These are phyloP conservation scores for Naja naja DNA, from an alignment of 2,113 vertebrate genomes.

Conservation along the genomic window DNA sequence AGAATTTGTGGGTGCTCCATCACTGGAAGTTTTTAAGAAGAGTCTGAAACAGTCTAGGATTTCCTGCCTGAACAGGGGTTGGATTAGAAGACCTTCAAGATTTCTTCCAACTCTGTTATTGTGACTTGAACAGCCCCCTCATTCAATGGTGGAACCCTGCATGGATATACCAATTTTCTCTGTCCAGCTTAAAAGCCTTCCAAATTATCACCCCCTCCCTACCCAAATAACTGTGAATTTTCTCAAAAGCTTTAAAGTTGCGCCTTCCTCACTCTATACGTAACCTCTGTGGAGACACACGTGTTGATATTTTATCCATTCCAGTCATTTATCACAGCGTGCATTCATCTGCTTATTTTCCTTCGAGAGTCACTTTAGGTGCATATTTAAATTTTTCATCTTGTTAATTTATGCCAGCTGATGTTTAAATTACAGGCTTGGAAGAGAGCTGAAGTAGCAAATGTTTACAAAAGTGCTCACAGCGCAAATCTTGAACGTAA, in stretches of 20 bases:
- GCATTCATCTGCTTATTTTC: conserved; percentile 50
- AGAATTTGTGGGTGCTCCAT: background rate
- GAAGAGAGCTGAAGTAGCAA: conserved; percentile 57
- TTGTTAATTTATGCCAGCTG: conserved; percentile 66
- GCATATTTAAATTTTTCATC: conserved; percentile 53
- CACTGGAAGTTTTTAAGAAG: background rate
- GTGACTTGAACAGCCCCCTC: conserved; percentile 45
- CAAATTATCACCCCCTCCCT: background rate
- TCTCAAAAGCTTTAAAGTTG: conserved; percentile 45
- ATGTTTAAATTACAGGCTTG: conserved; percentile 60
- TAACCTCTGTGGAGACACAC: conserved; percentile 37
- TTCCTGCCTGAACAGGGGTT: background rate
- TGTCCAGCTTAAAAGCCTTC: conserved; percentile 41
- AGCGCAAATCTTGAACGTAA: conserved; percentile 31
- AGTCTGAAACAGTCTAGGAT: background rate
- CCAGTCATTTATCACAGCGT: conserved; percentile 36
- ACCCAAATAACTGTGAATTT: conserved; percentile 34
- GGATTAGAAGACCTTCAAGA: background rate
- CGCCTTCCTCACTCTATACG: conserved; percentile 23
- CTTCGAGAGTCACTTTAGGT: conserved; percentile 56
- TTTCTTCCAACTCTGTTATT: background rate
- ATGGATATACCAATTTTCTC: conserved; percentile 48
- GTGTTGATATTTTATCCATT: conserved; percentile 39
- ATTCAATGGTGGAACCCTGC: conserved; percentile 38
- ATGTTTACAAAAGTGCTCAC: conserved; percentile 45